Evolutionary conservation across 2,797 vertebrate species (phyloP).

Genomic region (Muscicapa striata): DNA sequence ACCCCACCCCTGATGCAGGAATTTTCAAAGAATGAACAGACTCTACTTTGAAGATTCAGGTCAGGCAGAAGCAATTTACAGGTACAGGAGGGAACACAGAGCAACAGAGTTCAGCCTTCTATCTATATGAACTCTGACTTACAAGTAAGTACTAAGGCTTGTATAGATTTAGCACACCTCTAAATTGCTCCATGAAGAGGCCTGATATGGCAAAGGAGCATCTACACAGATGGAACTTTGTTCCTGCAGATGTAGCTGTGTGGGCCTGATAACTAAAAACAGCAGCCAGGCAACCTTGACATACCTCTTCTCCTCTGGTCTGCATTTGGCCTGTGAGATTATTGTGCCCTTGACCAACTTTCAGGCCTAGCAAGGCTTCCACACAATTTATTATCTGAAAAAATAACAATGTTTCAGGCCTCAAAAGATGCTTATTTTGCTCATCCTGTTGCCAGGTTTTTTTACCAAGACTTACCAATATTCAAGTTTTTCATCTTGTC

Average conservation of each 20-base stretch:
- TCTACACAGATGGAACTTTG: not conserved
- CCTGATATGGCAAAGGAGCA: not conserved
- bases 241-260: not conserved
- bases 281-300: not conserved
- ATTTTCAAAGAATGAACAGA: not conserved
- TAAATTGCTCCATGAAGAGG: not conserved
- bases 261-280: not conserved
- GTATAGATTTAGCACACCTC: not conserved
- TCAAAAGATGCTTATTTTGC: not conserved
- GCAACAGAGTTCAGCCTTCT: not conserved
- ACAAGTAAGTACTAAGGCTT: not conserved
- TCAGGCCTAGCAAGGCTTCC: not conserved
- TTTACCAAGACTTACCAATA: not conserved
- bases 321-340: not conserved
- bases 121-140: not conserved
- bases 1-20: not conserved
- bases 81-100: not conserved
- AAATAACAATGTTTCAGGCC: not conserved
- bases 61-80: not conserved
- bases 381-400: not conserved
- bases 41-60: not conserved
- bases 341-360: not conserved
- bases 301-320: not conserved
- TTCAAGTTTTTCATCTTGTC: not conserved
- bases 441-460: not conserved